phyloP scores from a whole-genome alignment of 1,140 invertebrate species.

The Neuroterus valhalla region DNA sequence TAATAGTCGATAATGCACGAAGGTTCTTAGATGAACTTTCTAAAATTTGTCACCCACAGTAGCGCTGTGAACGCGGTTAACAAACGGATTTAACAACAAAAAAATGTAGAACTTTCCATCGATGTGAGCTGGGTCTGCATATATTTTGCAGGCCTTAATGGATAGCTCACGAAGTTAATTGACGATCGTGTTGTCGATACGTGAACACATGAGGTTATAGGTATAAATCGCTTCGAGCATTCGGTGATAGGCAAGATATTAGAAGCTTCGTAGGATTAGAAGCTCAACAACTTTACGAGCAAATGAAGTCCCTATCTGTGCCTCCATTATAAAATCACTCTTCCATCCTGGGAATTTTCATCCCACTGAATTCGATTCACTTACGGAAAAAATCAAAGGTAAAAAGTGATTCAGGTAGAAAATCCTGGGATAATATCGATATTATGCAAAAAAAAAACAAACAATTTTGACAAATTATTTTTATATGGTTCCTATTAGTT shows the following conservation, averaged over 20 bases:
- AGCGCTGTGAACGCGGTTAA: neutral
- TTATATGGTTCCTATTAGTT: no score
- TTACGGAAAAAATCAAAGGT: neutral
- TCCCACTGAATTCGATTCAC: neutral
- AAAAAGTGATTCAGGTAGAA: neutral
- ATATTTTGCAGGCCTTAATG: slow-evolving; percentile 3
- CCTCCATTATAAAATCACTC: neutral
- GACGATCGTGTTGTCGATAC: slow-evolving; percentile 3
- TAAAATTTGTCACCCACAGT: slow-evolving; percentile 12
- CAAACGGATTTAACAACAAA: neutral
- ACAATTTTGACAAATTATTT: neutral
- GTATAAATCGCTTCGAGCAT: slow-evolving; percentile 15
- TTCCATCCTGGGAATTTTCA: neutral
- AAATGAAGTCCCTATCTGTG: slow-evolving; percentile 5
- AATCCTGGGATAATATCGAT: no score
- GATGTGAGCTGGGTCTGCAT: neutral
- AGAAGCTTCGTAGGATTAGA: slow-evolving; percentile 4
- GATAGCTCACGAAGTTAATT: slow-evolving; percentile 20
- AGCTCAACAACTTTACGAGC: neutral
- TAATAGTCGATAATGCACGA: neutral
- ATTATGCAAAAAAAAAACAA: no score
- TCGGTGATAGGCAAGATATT: slow-evolving; percentile 7
- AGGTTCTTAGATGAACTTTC: slow-evolving; percentile 1
- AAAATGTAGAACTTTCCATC: slow-evolving; percentile 9
- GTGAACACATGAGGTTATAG: neutral